These are phyloP conservation scores for Ypsolopha sequella DNA, from an alignment of 2,888 invertebrate genomes.

Conservation along the genomic window DNA sequence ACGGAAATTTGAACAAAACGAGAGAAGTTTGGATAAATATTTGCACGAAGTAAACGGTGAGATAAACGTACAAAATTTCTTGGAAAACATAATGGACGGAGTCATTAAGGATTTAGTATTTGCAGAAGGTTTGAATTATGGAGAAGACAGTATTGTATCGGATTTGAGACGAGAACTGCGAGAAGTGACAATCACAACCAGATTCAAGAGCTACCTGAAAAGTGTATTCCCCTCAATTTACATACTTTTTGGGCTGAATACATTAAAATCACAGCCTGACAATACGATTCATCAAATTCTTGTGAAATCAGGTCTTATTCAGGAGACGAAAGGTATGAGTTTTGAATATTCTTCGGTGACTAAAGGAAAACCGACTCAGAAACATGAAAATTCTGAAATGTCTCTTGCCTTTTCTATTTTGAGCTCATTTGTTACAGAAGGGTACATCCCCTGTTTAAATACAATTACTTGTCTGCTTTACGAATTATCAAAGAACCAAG, in stretches of 20 bases:
- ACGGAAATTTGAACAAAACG: conserved; percentile 31
- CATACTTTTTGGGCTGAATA: conserved; percentile 33
- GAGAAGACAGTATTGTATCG: conserved; percentile 29
- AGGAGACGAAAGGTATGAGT: conserved; percentile 19
- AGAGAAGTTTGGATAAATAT: conserved; percentile 45
- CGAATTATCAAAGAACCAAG: conserved; percentile 39
- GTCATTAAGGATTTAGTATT: conserved; percentile 54
- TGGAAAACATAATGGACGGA: conserved; percentile 59
- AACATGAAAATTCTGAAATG: conserved; percentile 18
- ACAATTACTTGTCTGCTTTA: conserved; percentile 40
- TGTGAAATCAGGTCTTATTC: conserved; percentile 32
- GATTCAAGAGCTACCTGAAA: conserved; percentile 49
- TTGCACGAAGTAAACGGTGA: conserved; percentile 64
- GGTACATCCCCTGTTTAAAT: conserved; percentile 47
- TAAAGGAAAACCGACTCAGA: conserved; percentile 20
- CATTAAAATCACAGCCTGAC: conserved; percentile 31
- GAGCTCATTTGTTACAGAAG: conserved; percentile 46
- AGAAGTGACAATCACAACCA: conserved; percentile 31
- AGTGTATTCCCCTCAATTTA: conserved; percentile 55
- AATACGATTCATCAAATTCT: conserved; percentile 24
- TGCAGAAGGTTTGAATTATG: conserved; percentile 25
- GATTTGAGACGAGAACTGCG: conserved; percentile 33
- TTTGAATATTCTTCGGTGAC: conserved; percentile 28
- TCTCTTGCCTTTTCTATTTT: conserved; percentile 32
- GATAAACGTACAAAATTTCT: conserved; percentile 57